Base-by-base conservation (phyloP, 2,113 vertebrate species). In the Crotalus helleri region DNA sequence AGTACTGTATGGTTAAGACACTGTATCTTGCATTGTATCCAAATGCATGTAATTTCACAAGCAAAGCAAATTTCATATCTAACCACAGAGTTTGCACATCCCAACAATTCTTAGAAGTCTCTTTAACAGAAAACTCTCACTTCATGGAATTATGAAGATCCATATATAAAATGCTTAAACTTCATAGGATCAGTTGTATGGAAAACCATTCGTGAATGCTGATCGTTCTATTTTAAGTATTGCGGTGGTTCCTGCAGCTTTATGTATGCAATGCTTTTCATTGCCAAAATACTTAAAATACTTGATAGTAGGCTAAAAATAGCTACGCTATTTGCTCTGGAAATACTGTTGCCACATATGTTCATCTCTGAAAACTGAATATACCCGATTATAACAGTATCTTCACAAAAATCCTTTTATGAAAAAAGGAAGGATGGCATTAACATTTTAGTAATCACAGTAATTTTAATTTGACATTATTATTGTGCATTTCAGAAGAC, bases 61-160 rank as follows among this genome's bases (percentile, higher is more conserved):
- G 54, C 92, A 95, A 97, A 95, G 89, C 94, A 95, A 87, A 58
- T 91, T 94, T 94, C 69, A 93, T 81, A 95, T 96, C 95, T 94
- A 94, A 95, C 96, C 89, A 87, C 13, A 93, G 94, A 93, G 53
- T 44, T 58, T 92, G 4, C 59, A 26, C 4, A 29, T 93, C 95
- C 89, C 94, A 33, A 26, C 81, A 64, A 69, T 29, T 29, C 33
- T 87, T 53, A 51, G 85, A 87, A 17, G 58, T 49, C 8, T 57
- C 1, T 55, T 51, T 85, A 92, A 58, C 0, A 59, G 15, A 57
- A 88, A 93, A 91, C n/a, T 81, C 95, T 92, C 92, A 92, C 91
- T 95, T 96, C 92, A 94, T 95, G 51, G 19, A 89, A 86, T 88
- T 88, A 29, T 44, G n/a, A 74, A 61, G 58, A 54, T 88, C 59